Evolutionary conservation across 2,797 vertebrate genomes (phyloP), one percentile per base, ranked within the genome.

Genomic region (Acrocephalus scirpaceus): DNA sequence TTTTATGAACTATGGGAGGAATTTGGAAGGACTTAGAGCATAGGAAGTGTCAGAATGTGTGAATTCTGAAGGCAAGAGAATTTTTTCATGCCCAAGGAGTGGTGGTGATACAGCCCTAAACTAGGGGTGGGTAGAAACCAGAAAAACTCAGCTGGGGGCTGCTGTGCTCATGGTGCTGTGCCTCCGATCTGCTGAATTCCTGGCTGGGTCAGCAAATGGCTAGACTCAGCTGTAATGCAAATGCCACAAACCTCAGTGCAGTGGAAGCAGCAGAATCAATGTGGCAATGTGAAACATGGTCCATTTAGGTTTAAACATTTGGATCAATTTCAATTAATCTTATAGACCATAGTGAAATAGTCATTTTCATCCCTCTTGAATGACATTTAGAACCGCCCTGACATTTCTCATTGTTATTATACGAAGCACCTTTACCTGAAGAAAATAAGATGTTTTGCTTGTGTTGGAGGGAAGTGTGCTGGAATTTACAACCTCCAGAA

Each of bases 271-370:
- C 30, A 81, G 70, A 93, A 88, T 94, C 82, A 75, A 36, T 70
- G 76, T 78, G 79, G 70, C 40, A 34, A 34, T 0, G 0, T 92
- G 74, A 79, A 93, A 48, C 76, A 22, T 20, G 74, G 71, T 86
- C 77, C 50, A 47, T 81, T 90, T 92, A 70, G 86, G 73, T 72
- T 81, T 78, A 61, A 88, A 74, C 53, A 20, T 82, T 92, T 86
- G 45, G 45, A 61, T 88, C 74, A 29, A 9, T 81, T 88, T 95
- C 77, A 72, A 73, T 95, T 92, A 86, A 93, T 92, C 71, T 88
- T 60, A 15, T 2, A 60, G 73, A 73, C 71, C 0, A n/a, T 2
- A 73, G 66, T 32, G 40, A 75, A 94, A 62, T 22, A 75, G n/a
- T 75, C 0, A 67, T 94, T 92, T 76, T 78, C 51, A 60, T 94